These are phyloP conservation scores for Heliconius erato DNA, from an alignment of 2,888 invertebrate genomes.

Conservation along the genomic window DNA sequence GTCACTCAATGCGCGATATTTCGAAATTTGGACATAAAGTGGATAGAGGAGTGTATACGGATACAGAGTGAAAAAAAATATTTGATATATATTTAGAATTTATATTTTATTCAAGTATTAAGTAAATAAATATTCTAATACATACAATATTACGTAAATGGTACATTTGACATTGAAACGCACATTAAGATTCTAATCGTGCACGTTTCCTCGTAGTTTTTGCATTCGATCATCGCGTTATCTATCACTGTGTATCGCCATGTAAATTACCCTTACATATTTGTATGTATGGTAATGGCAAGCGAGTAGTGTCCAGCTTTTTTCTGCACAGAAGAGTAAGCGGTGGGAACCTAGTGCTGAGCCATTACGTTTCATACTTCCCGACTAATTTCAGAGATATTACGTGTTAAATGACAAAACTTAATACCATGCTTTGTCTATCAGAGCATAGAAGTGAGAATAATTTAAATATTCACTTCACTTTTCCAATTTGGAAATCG, in stretches of 20 bases:
- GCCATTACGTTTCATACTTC: not conserved
- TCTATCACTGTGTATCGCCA: constrained; percentile 42
- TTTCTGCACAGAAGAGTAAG: not conserved
- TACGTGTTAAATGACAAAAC: not conserved
- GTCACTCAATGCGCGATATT: no score
- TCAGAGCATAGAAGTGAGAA: not conserved
- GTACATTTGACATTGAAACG: constrained; percentile 48
- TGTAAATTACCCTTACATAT: constrained; percentile 21
- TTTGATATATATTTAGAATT: no score
- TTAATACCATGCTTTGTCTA: not conserved
- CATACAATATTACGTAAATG: constrained; percentile 49
- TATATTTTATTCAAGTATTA: constrained; percentile 12
- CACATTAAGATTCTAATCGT: constrained; percentile 67
- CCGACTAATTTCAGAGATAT: not conserved
- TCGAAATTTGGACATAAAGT: no score
- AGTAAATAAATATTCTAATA: constrained; percentile 30
- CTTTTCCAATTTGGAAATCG: not conserved
- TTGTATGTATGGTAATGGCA: not conserved
- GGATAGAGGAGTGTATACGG: no score
- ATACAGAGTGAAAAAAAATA: no score
- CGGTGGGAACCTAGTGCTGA: not conserved
- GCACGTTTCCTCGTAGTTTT: constrained; percentile 69
- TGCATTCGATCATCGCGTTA: constrained; percentile 64
- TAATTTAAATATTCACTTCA: not conserved
- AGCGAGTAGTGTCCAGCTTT: not conserved